Base-by-base conservation (phyloP, 2,888 invertebrate species). In the Halictus quadricinctus region DNA sequence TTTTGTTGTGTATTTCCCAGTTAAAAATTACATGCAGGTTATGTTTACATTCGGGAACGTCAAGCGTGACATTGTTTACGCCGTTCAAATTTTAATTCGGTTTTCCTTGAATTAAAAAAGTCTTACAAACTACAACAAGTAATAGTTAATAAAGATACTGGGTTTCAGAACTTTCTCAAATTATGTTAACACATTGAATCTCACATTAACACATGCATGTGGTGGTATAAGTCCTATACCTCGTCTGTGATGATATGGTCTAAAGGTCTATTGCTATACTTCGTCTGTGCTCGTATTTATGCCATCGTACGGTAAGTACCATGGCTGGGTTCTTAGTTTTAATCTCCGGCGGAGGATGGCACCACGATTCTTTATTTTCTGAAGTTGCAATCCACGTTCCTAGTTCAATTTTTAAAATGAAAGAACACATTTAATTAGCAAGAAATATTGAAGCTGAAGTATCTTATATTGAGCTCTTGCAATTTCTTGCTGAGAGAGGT, bases 11-110 rank as follows among this genome's bases (percentile, higher is more conserved):
- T 73, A 73, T 73, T 73, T 46, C 13, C 8, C 48, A 60, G 12
- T 69, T 48, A 8, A 18, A 80, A 70, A 48, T 60, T 46, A 70
- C 29, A 74, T 25, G 4, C 41, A 72, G 86, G 86, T 85, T 85
- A 80, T 77, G 70, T 80, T 85, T 85, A 80, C 46, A n/a, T 76
- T 13, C 3, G 21, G 36, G 43, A 72, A 64, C n/a, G 79, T 72
- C 79, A 84, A 74, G 66, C 54, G 13, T 46, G 21, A 46, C 60
- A 75, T 60, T 84, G 78, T 72, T 83, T 64, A 74, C 74, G 48
- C 64, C 21, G 2, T 15, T 29, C 21, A 18, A 18, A 25, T 70
- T 70, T 60, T 15, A 6, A 18, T 70, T 50, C 50, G 1, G 0
- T 21, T 50, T 50, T 21, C 43, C 36, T 5, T 36, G 36, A 36